Conservation (phyloP, 2,113 vertebrate genomes). For the Forbesichthys agassizii region DNA sequence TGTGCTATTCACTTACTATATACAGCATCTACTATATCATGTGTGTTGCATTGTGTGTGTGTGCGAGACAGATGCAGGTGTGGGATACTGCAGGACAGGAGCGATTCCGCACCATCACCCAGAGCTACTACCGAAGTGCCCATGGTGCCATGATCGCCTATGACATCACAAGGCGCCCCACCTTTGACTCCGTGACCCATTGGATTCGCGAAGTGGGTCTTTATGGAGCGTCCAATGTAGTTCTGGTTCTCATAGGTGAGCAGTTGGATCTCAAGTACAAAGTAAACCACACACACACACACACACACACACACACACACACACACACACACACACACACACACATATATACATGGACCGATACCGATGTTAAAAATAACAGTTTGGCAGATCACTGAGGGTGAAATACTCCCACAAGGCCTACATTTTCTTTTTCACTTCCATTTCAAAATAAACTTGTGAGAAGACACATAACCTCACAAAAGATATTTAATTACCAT, state of each 20-base stretch:
- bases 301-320: too few relatives aligned
- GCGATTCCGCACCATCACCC: constrained; percentile 97
- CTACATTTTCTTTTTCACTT: too few relatives aligned
- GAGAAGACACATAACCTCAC: too few relatives aligned
- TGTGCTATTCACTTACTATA: not conserved
- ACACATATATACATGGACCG: too few relatives aligned
- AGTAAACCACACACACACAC: too few relatives aligned
- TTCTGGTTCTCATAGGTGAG: constrained; percentile 91
- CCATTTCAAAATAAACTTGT: too few relatives aligned
- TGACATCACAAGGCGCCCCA: constrained; percentile 87
- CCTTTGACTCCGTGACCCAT: constrained; percentile 88
- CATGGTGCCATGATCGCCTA: constrained; percentile 95
- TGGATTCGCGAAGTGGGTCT: constrained; percentile 93
- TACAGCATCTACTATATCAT: not conserved
- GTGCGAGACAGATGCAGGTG: constrained; percentile 86
- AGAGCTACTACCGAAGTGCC: constrained; percentile 97
- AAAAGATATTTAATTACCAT: too few relatives aligned
- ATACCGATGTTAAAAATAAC: too few relatives aligned
- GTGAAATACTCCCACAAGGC: too few relatives aligned
- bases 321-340: too few relatives aligned
- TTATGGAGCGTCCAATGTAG: constrained; percentile 87
- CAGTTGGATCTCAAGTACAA: not conserved
- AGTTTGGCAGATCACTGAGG: too few relatives aligned
- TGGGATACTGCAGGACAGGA: constrained; percentile 99
- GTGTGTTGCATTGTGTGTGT: not conserved